A percentile compares a stretch with the other conserved stretches of the same genome.
Conservation (phyloP, 2,888 invertebrate genomes). For the Argyra leucocephala region DNA sequence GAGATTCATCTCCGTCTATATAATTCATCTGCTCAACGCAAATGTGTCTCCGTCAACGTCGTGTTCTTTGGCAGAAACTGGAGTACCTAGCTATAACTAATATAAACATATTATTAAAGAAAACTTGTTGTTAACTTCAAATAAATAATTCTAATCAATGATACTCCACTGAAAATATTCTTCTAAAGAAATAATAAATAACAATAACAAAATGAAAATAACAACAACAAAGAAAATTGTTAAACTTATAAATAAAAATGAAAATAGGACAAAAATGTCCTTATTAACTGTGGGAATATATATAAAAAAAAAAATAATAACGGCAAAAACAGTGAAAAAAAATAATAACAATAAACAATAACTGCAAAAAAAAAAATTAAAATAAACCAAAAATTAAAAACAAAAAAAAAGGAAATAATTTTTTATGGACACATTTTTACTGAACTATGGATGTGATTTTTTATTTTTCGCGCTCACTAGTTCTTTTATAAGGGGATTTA, state of each 20-base stretch:
- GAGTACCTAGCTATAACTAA: no score
- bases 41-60: no score
- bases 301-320: not conserved
- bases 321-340: not conserved
- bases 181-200: no score
- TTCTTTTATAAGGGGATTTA: not conserved
- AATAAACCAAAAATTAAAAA: not conserved
- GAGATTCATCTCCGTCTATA: no score
- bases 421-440: not conserved
- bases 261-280: slow-evolving; percentile 2
- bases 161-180: no score
- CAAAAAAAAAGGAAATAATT: not conserved
- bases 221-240: not conserved
- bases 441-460: not conserved
- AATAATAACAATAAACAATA: not conserved
- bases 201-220: not conserved
- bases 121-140: no score
- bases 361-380: not conserved
- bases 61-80: no score
- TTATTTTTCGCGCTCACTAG: not conserved
- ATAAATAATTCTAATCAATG: no score
- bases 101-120: no score
- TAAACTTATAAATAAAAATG: not conserved
- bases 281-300: slow-evolving; percentile 3
- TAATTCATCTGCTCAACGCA: no score